Base-by-base conservation (phyloP, 1,140 invertebrate genomes). In the Cydia strobilella region DNA sequence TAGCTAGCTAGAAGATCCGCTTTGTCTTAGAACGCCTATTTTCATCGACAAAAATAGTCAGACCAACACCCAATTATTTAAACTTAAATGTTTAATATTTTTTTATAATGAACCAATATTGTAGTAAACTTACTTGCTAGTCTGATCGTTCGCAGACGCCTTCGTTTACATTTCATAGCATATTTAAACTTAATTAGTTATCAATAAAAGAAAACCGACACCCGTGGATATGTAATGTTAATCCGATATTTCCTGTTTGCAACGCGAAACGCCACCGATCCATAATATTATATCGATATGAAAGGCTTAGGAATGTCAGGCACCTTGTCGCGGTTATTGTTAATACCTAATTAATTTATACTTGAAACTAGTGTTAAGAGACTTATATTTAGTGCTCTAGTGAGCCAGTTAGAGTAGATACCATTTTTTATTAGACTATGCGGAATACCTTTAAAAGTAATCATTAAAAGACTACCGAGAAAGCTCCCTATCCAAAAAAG, bases 201-300 rank as follows among this genome's bases (percentile, higher is more conserved):
- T 23, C 54, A 2, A 59, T 23, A 18, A 69, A 69, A 42, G 65
- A 69, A 69, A 69, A 69, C 65, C 7, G 65, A 69, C 35, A 69
- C 65, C 31, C 54, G 27, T 69, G 31, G n/a, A 69, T 66, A 35
- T 82, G 74, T 82, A 74, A 39, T 74, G 72, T 45, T 76, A 71
- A 77, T 74, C 31, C 39, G 73, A 77, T 74, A 77, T 74, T 77
- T 77, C 76, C 76, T 77, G 72, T 74, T 66, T 71, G 65, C n/a
- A 42, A 42, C 65, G 35, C 31, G 18, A 69, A 69, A 69, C 65
- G 65, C 65, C 18, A 18, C 35, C 31, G 31, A 15, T 69, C 65
- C 31, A 69, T 31, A 66, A n/a, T n/a, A n/a, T n/a, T 63, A 65
- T 39, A n/a, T 35, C 54, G 20, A 59, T 59, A 59, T 59, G 54